phyloP scores from a whole-genome alignment of 2,888 invertebrate species.

The Odontomyia ornata region DNA sequence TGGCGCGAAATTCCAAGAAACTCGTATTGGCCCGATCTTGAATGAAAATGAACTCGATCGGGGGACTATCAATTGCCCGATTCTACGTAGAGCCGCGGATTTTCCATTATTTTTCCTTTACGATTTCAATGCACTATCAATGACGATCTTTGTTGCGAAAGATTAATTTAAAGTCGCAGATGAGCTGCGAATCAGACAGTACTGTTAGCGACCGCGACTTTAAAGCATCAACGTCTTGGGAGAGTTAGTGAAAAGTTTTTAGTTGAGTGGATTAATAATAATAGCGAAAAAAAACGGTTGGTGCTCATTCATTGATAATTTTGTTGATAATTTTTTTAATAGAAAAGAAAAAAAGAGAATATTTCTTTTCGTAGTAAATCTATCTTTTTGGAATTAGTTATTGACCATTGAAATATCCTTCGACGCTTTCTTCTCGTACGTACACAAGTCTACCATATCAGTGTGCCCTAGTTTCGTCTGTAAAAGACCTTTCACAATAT shows the following conservation, averaged over 20 bases:
- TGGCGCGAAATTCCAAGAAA: constrained; percentile 14
- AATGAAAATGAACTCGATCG: background rate
- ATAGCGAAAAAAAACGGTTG: background rate
- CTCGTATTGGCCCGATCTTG: background rate
- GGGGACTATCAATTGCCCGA: background rate
- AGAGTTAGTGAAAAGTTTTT: background rate
- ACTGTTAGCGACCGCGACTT: background rate
- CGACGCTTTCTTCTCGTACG: background rate
- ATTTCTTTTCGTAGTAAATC: too few relatives aligned
- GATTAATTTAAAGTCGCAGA: constrained; percentile 24
- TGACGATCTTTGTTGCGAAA: background rate
- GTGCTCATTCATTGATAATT: background rate
- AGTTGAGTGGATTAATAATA: background rate
- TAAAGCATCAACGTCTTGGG: background rate
- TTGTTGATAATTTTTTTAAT: too few relatives aligned
- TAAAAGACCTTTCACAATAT: constrained; percentile 40
- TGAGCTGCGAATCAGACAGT: constrained; percentile 13
- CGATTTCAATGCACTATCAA: background rate
- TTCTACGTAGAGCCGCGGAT: background rate
- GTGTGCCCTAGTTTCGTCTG: constrained; percentile 1
- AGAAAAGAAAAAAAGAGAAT: too few relatives aligned
- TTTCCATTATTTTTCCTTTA: constrained; percentile 21
- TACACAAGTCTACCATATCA: too few relatives aligned
- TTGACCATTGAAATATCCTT: background rate
- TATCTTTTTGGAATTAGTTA: background rate